These are phyloP conservation scores for Grus americana DNA, from an alignment of 2,113 vertebrate species.

Conservation along the genomic window DNA sequence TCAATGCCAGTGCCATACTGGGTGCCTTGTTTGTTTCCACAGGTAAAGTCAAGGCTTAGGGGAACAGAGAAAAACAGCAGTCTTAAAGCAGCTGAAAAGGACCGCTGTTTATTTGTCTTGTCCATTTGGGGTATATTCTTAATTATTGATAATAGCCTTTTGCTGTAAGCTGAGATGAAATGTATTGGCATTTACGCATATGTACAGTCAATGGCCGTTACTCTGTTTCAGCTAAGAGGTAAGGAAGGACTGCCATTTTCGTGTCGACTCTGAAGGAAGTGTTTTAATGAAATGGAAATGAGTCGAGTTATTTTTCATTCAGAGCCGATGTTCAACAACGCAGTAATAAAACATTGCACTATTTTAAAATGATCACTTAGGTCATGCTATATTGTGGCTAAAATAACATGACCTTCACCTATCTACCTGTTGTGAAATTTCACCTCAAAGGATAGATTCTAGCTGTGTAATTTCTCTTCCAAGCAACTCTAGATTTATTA, in stretches of 20 bases:
- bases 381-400: neutral
- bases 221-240: neutral
- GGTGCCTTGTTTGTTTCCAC: neutral
- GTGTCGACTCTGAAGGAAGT: neutral
- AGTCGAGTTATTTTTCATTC: neutral
- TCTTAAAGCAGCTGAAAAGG: neutral
- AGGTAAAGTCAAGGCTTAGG: neutral
- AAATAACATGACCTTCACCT: conserved; percentile 3
- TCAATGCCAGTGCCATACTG: rapidly evolving
- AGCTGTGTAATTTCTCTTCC: conserved; percentile 17
- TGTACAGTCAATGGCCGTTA: neutral
- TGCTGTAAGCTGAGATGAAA: neutral
- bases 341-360: neutral
- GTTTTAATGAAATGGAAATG: neutral
- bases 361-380: neutral
- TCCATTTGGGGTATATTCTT: neutral
- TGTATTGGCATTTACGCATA: neutral
- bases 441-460: neutral
- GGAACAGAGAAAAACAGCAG: neutral
- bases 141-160: neutral
- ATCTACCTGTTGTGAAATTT: conserved; percentile 19
- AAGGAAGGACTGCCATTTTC: neutral
- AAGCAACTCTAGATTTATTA: neutral
- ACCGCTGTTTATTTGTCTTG: neutral
- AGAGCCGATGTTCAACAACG: neutral